phyloP scores from a whole-genome alignment of 2,113 vertebrate genomes.

The Polypterus bichir region DNA sequence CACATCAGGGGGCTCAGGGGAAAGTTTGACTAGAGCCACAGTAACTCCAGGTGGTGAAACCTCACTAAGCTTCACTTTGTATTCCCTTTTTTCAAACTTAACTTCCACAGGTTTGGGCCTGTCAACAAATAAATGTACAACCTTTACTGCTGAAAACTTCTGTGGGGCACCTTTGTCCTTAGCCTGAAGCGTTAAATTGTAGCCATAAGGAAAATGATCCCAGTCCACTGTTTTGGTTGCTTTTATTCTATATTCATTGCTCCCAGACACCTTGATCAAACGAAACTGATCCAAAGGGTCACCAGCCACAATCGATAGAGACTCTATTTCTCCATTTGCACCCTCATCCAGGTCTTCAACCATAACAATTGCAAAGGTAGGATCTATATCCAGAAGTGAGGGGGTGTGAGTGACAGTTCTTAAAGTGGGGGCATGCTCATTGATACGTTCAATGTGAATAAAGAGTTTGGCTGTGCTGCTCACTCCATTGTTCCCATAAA shows the following conservation, averaged over 20 bases:
- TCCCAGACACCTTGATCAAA: conserved; percentile 60
- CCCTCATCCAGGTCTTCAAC: conserved; percentile 79
- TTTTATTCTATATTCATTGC: conserved; percentile 74
- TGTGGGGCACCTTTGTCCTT: conserved; percentile 79
- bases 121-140: conserved; percentile 57
- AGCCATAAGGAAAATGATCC: conserved; percentile 66
- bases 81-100: conserved; percentile 67
- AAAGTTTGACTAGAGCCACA: conserved; percentile 64
- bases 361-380: conserved; percentile 66
- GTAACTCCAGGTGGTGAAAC: conserved; percentile 81
- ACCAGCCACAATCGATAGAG: conserved; percentile 71
- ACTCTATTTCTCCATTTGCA: conserved; percentile 82
- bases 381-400: conserved; percentile 57
- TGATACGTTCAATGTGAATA: conserved; percentile 83
- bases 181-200: conserved; percentile 83
- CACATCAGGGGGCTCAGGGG: conserved; percentile 59
- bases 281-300: conserved; percentile 68
- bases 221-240: conserved; percentile 62
- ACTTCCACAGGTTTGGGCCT: conserved; percentile 39
- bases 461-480: conserved; percentile 95
- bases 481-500: conserved; percentile 92
- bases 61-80: conserved; percentile 73
- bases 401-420: conserved; percentile 60
- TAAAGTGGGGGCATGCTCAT: conserved; percentile 72
- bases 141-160: conserved; percentile 62